These are phyloP conservation scores for Lochmaea capreae DNA, from an alignment of 2,888 invertebrate genomes.

Conservation along the genomic window DNA sequence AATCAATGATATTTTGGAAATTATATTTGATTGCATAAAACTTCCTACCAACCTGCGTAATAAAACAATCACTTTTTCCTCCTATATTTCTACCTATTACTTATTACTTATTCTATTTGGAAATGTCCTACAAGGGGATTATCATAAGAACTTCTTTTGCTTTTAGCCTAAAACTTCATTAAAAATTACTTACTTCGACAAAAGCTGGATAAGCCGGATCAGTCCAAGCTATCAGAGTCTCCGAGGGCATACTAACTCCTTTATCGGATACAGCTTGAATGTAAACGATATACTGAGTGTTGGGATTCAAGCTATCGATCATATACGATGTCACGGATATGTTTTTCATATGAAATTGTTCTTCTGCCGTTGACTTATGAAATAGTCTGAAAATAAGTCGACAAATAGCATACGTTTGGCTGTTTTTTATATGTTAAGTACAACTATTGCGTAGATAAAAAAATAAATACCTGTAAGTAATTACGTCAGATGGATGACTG, in stretches of 20 bases:
- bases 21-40: too few species aligned
- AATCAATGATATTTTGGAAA: too few species aligned
- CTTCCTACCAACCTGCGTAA: too few species aligned
- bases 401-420: not conserved
- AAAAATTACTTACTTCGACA: conserved; percentile 74
- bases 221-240: conserved; percentile 87
- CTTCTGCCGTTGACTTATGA: conserved; percentile 76
- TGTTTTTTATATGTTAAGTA: not conserved
- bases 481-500: conserved; percentile 82
- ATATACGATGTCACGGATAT: conserved; percentile 79
- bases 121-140: not conserved
- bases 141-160: not conserved
- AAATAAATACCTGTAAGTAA: conserved; percentile 75
- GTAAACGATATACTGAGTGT: conserved; percentile 85
- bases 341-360: conserved; percentile 72
- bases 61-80: too few species aligned
- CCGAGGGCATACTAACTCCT: conserved; percentile 82
- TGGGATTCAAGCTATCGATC: conserved; percentile 78
- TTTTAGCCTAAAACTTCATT: conserved; percentile 22
- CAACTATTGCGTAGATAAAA: not conserved
- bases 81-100: too few species aligned
- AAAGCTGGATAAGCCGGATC: conserved; percentile 89
- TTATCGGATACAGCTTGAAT: conserved; percentile 77
- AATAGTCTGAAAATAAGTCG: conserved; percentile 69
- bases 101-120: not conserved